Evolutionary conservation across 2,797 vertebrate species (phyloP).

Genomic region (Mastacembelus armatus): DNA sequence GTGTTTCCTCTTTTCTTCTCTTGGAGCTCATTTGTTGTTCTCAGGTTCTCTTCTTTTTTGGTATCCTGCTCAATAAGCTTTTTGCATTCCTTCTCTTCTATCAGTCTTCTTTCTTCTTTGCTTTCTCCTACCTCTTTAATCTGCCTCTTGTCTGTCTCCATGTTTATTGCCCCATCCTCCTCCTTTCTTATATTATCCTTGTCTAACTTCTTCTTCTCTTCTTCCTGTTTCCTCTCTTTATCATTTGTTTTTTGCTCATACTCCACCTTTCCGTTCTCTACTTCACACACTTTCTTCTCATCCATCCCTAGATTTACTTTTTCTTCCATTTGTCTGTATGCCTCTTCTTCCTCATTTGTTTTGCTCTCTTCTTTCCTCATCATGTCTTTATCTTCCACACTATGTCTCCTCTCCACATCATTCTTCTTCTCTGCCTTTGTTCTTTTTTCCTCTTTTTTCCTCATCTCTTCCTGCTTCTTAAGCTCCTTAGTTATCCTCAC

Average conservation of each 20-base stretch:
- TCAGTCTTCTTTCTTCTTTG: background rate
- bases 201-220: background rate
- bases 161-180: background rate
- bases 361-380: background rate
- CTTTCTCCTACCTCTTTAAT: background rate
- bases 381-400: background rate
- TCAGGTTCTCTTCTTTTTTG: background rate
- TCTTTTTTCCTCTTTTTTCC: background rate
- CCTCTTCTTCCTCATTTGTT: background rate
- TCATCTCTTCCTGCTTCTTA: background rate
- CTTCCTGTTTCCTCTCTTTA: background rate
- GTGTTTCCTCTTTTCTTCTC: background rate
- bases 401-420: background rate
- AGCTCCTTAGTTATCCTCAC: background rate
- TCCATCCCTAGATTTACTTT: background rate
- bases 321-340: constrained; percentile 1
- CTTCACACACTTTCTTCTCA: background rate
- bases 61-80: background rate
- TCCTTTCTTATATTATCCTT: background rate
- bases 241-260: constrained; percentile 3
- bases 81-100: background rate
- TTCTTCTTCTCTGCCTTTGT: background rate
- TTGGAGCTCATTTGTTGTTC: background rate
- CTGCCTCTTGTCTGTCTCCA: constrained; percentile 2
- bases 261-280: background rate